Base-by-base conservation (phyloP, 2,113 vertebrate species). In the Mola mola region DNA sequence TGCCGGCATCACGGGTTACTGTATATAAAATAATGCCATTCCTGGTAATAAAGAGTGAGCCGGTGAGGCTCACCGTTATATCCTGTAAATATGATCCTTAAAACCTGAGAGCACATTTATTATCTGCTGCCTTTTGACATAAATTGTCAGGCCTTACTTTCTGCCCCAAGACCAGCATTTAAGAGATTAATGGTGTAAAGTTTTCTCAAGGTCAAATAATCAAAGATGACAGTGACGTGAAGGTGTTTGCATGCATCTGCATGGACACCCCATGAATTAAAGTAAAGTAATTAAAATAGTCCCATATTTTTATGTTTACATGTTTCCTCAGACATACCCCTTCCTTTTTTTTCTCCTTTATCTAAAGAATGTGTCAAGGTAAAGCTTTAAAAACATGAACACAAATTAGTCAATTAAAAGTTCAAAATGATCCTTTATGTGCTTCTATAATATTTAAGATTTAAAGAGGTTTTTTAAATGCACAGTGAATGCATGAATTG, bases 1-100 rank as follows among this genome's bases (percentile, higher is more conserved):
- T 33, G 34, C 19, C 63, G 37, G 53, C 74, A 66, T 56, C 69
- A n/a, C 5, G 33, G 62, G 19, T 41, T 26, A 16, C 33, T 12
- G 34, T 2, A 12, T 1, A n/a, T n/a, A n/a, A 15, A 1, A 62
- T 17, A n/a, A 62, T 29, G 49, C 10, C n/a, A 61, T 28, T 24
- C 8, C 50, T 64, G 66, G 46, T 73, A 48, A 75, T 24, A 10
- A 7, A 28, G 1, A 28, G 1, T 6, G 40, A 46, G 33, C 36
- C 12, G 17, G 26, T 8, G 53, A 13, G n/a, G 19, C 11, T 25
- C 3, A 33, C n/a, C n/a, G n/a, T n/a, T n/a, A n/a, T 13, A 9
- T 16, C 17, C 7, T 6, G n/a, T 21, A 41, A 48, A 41, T 36
- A 20, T 19, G 16, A 6, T 12, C 3, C 31, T 16, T 4, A 4